These are phyloP conservation scores for Drosophila sp. DNA, from an alignment of 1,140 invertebrate genomes.

Conservation along the genomic window DNA sequence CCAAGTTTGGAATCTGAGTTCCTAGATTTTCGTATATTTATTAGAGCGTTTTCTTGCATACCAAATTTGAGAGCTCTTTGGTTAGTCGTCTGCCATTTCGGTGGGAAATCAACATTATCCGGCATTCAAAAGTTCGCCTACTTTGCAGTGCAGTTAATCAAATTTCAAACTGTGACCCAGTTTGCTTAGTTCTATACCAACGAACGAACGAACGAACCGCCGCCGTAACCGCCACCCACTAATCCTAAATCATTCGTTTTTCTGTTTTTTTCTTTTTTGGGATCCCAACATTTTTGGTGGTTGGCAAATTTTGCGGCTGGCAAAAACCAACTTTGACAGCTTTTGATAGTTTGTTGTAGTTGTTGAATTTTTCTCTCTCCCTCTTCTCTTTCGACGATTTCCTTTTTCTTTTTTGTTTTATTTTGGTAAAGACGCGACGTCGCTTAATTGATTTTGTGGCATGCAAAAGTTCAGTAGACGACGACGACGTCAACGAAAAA, in stretches of 20 bases:
- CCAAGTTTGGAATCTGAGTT: too few species aligned
- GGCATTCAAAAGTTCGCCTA: slow-evolving; percentile 23
- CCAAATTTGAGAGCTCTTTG: too few species aligned
- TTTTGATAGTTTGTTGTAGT: slow-evolving; percentile 29
- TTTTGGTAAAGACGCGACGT: slow-evolving; percentile 32
- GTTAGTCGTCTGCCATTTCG: background rate
- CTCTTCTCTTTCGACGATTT: background rate
- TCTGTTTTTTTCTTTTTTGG: background rate
- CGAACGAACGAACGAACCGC: background rate
- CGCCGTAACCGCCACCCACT: background rate
- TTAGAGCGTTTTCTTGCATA: too few species aligned
- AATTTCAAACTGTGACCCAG: slow-evolving; percentile 59
- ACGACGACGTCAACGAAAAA: slow-evolving; percentile 36
- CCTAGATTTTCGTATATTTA: too few species aligned
- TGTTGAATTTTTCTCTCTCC: background rate
- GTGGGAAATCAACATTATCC: slow-evolving; percentile 3
- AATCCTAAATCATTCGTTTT: slow-evolving; percentile 14
- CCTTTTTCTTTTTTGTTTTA: slow-evolving; percentile 18
- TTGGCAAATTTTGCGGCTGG: slow-evolving; percentile 33
- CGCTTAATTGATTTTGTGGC: slow-evolving; percentile 77
- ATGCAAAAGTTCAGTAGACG: slow-evolving; percentile 59
- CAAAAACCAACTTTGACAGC: slow-evolving; percentile 60
- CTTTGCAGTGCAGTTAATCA: slow-evolving; percentile 52
- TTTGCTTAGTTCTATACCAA: slow-evolving; percentile 17
- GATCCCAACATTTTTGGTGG: slow-evolving; percentile 4